These are phyloP conservation scores for Sycobia sp. DNA, from an alignment of 1,140 invertebrate genomes.

Conservation along the genomic window DNA sequence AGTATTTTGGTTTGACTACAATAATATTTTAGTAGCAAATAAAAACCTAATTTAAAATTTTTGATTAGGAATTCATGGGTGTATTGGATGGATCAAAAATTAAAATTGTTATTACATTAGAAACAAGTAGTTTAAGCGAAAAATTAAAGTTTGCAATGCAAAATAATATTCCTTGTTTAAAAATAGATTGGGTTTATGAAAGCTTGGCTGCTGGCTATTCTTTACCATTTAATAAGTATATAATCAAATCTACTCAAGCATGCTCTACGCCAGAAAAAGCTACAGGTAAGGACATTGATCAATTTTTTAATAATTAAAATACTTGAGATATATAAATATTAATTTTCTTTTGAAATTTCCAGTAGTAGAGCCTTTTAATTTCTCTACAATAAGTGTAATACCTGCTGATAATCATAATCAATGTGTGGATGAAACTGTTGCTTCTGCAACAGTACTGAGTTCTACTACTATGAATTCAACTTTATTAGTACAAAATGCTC, in stretches of 20 bases:
- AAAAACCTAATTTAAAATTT: too few species aligned
- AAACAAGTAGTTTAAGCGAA: constrained; percentile 70
- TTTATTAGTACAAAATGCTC: background rate
- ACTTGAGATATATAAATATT: background rate
- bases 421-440: constrained; percentile 39
- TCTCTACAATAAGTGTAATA: constrained; percentile 30
- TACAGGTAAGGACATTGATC: constrained; percentile 29
- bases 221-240: constrained; percentile 71
- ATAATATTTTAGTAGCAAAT: background rate
- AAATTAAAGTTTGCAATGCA: constrained; percentile 81
- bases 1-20: constrained; percentile 43
- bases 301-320: background rate
- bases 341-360: constrained; percentile 20
- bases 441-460: constrained; percentile 31
- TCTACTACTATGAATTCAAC: constrained; percentile 14
- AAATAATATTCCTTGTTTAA: constrained; percentile 76
- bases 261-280: constrained; percentile 65
- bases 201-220: constrained; percentile 76
- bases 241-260: constrained; percentile 62
- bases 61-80: constrained; percentile 50
- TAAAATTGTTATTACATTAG: constrained; percentile 50
- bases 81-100: constrained; percentile 52
- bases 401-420: constrained; percentile 29
- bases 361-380: constrained; percentile 29
- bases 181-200: constrained; percentile 78